These are phyloP conservation scores for Eilema caniola DNA, from an alignment of 2,888 invertebrate genomes.

Conservation along the genomic window DNA sequence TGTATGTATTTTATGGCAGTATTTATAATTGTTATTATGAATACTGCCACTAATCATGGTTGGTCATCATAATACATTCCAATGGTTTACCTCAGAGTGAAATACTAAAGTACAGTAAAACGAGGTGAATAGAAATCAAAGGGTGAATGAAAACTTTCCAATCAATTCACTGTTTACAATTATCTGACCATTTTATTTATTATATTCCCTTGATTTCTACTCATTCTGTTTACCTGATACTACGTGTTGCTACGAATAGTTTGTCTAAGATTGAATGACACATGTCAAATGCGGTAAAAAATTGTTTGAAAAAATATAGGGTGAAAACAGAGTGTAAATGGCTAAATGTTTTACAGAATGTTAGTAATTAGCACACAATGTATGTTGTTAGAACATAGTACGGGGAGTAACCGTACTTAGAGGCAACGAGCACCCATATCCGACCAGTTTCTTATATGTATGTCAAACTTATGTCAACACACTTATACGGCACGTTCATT, in stretches of 20 bases:
- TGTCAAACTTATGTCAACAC: not conserved
- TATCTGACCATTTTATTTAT: not conserved
- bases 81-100: not conserved
- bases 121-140: not conserved
- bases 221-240: not conserved
- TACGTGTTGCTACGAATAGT: too few species aligned
- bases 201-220: too few species aligned
- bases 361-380: too few species aligned
- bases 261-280: not conserved
- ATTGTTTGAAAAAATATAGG: too few species aligned
- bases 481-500: not conserved
- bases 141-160: not conserved
- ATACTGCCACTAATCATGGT: not conserved
- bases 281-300: too few species aligned
- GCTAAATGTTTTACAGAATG: not conserved
- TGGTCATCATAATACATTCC: not conserved
- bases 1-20: not conserved
- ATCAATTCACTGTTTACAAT: not conserved
- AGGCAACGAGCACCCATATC: too few species aligned
- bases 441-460: too few species aligned
- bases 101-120: not conserved
- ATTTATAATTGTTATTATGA: not conserved
- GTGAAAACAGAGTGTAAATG: too few species aligned
- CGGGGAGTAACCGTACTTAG: too few species aligned
- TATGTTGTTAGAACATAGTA: too few species aligned